Conservation (phyloP, 2,797 vertebrate genomes). For the Bucorvus abyssinicus region DNA sequence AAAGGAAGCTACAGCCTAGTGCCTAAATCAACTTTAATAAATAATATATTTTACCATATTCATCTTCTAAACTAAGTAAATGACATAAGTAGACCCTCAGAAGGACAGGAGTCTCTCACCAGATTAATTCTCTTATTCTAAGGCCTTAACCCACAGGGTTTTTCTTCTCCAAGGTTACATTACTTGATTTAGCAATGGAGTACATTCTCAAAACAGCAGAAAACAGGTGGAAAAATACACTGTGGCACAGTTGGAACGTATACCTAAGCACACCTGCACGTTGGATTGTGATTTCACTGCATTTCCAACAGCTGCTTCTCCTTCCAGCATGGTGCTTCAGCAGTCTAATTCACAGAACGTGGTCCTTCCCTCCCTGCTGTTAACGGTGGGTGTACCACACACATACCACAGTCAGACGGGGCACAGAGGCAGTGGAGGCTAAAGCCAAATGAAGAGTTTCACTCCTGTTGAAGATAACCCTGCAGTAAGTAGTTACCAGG, state of each 20-base stretch:
- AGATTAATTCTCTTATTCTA: constrained; percentile 11
- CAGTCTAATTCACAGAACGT: neutral
- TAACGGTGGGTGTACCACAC: neutral
- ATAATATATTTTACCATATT: constrained; percentile 68
- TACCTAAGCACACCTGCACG: neutral
- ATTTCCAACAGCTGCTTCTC: neutral
- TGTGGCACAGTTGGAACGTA: neutral
- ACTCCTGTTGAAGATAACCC: neutral
- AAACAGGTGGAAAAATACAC: neutral
- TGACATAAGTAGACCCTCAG: constrained; percentile 46
- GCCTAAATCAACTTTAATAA: constrained; percentile 63
- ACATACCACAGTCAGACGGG: neutral
- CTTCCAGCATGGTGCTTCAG: neutral
- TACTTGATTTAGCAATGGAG: neutral
- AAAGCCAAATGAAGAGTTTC: neutral
- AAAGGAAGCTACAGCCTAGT: constrained; percentile 24
- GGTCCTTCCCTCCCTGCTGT: neutral
- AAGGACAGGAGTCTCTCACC: constrained; percentile 42
- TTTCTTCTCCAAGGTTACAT: constrained; percentile 19
- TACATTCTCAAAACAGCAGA: neutral
- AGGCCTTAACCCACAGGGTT: constrained; percentile 19
- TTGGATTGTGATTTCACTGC: neutral
- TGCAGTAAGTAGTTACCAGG: neutral
- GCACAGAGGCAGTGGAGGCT: neutral
- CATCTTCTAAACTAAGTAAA: constrained; percentile 62